Evolutionary conservation across 2,113 vertebrate genomes (phyloP), one percentile per base, ranked within the genome.

Genomic region (Lynx canadensis): DNA sequence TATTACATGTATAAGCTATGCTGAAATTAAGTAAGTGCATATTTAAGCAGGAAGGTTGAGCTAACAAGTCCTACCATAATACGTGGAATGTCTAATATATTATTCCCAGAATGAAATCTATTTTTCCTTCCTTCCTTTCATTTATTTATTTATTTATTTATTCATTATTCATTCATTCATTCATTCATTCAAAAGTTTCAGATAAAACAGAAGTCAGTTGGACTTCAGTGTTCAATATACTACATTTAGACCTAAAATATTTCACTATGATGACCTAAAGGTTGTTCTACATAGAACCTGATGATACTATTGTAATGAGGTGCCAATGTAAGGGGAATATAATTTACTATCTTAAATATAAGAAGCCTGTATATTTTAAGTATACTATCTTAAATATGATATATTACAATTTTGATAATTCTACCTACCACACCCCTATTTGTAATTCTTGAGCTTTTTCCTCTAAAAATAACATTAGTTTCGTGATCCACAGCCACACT

Each of bases 91-190:
- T 60, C 55, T 68, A 76, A 41, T 79, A 45, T 10, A 63, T 87
- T 97, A 87, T 31, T 63, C 27, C 3, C 65, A 91, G 48, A 66
- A 95, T 71, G 45, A 91, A 98, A 76, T 57, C 69, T 14, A 80
- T 69, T 57, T 45, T 60, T 23, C 27, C 33, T 65, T 12, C 25
- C 31, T 88, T 27, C 14, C 45, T 33, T 52, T 79, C 29, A 33
- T 52, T 52, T 3, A 31, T 79, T 50, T 6, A 21, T 38, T 2
- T 14, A 52, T 33, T 52, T 10, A 50, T 79, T 79, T 1, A 31
- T 79, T 50, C 11, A 21, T 38, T 1, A 45, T 45, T 3, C 23
- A 45, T 45, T 76, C 41, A 52, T 33, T 52, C 18, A 68, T 45
- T 76, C 25, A 52, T 33, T 52, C 18, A 50, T 79, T 79, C 27